These are phyloP conservation scores for Oreohelix idahoensis DNA, from an alignment of 1,140 invertebrate genomes.

Conservation along the genomic window DNA sequence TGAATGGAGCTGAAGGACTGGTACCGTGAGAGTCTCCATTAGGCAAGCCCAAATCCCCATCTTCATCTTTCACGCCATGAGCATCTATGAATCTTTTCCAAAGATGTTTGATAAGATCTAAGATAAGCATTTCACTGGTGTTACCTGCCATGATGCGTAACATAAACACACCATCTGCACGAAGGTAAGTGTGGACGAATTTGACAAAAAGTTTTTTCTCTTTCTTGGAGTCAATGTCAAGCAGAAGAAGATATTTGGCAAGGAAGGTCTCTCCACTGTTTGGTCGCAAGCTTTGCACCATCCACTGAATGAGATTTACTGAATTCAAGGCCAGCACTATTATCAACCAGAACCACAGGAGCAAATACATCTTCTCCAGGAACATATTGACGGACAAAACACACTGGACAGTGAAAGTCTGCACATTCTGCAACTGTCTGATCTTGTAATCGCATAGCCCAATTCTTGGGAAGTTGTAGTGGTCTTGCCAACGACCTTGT, in stretches of 20 bases:
- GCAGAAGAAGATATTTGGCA: constrained; percentile 56
- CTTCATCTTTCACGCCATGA: constrained; percentile 8
- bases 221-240: constrained; percentile 43
- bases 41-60: not conserved
- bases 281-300: constrained; percentile 50
- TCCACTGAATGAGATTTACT: constrained; percentile 57
- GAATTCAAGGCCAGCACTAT: constrained; percentile 69
- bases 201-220: constrained; percentile 56
- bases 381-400: constrained; percentile 76
- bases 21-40: not conserved
- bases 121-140: constrained; percentile 60
- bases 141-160: constrained; percentile 66
- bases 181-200: constrained; percentile 65
- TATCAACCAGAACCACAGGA: constrained; percentile 76
- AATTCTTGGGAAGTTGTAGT: constrained; percentile 74
- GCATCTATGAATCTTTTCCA: constrained; percentile 53
- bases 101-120: constrained; percentile 63
- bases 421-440: constrained; percentile 70
- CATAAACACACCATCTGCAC: constrained; percentile 70
- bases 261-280: constrained; percentile 60
- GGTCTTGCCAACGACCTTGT: constrained; percentile 70
- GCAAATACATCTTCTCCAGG: constrained; percentile 76
- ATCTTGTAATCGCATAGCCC: constrained; percentile 76
- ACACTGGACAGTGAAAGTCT: constrained; percentile 72
- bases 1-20: not conserved